These are phyloP conservation scores for Pogonocherus hispidulus DNA, from an alignment of 2,888 invertebrate genomes.

Conservation along the genomic window DNA sequence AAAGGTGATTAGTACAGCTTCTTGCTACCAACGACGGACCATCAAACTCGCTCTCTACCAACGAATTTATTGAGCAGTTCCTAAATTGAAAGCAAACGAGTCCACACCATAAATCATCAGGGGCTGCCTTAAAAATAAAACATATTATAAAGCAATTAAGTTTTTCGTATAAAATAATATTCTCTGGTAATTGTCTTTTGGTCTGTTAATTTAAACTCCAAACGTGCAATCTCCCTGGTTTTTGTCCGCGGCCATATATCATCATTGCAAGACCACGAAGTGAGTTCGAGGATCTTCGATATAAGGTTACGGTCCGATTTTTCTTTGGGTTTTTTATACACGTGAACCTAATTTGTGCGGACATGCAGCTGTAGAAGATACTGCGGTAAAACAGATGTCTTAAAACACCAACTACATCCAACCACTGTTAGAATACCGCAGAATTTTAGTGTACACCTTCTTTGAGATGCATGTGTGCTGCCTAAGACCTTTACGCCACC, in stretches of 20 bases:
- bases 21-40: constrained; percentile 19
- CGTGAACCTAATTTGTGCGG: too few relatives aligned
- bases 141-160: constrained; percentile 62
- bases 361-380: too few relatives aligned
- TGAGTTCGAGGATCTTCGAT: not conserved
- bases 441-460: too few relatives aligned
- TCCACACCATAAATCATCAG: constrained; percentile 56
- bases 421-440: too few relatives aligned
- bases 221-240: constrained; percentile 51
- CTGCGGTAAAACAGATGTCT: too few relatives aligned
- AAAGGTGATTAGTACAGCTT: constrained; percentile 41
- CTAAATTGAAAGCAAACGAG: constrained; percentile 51
- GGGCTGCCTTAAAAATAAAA: constrained; percentile 52
- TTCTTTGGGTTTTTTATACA: too few relatives aligned
- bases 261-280: constrained; percentile 36
- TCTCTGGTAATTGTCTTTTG: constrained; percentile 59
- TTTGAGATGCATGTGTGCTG: too few relatives aligned
- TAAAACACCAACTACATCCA: too few relatives aligned
- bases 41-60: constrained; percentile 27
- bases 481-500: too few relatives aligned
- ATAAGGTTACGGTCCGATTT: constrained; percentile 9
- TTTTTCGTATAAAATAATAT: constrained; percentile 61
- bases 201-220: constrained; percentile 58
- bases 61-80: constrained; percentile 38
- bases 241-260: constrained; percentile 51